These are phyloP conservation scores for Philopedon plagiatum DNA, from an alignment of 2,888 invertebrate genomes.

Conservation along the genomic window DNA sequence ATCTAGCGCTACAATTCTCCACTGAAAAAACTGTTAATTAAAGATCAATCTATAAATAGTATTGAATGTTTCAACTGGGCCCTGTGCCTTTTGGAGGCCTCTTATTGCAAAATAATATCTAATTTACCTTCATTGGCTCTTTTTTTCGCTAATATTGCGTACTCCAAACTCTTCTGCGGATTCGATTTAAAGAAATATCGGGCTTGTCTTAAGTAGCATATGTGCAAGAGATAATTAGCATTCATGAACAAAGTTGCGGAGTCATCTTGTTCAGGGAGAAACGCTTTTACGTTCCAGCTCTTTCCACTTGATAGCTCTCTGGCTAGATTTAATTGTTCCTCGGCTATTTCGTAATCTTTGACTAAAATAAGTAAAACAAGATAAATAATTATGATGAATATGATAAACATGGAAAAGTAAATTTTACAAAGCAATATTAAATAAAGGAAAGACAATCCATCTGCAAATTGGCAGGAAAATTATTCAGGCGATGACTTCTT, in stretches of 20 bases:
- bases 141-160: slow-evolving; percentile 71
- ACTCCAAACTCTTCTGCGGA: slow-evolving; percentile 68
- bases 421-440: background rate
- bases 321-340: slow-evolving; percentile 56
- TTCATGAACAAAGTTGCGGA: slow-evolving; percentile 67
- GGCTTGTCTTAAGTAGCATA: slow-evolving; percentile 67
- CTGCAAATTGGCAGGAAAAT: too few relatives aligned
- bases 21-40: too few relatives aligned
- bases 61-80: too few relatives aligned
- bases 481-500: too few relatives aligned
- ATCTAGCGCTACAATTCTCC: too few relatives aligned
- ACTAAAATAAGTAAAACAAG: slow-evolving; percentile 51
- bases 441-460: too few relatives aligned
- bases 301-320: slow-evolving; percentile 61
- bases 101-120: too few relatives aligned
- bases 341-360: slow-evolving; percentile 58
- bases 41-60: too few relatives aligned
- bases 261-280: slow-evolving; percentile 57
- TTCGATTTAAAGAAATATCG: slow-evolving; percentile 65
- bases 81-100: too few relatives aligned
- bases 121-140: slow-evolving; percentile 68
- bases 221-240: slow-evolving; percentile 69
- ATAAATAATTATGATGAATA: too few relatives aligned
- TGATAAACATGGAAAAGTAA: background rate
- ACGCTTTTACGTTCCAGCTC: slow-evolving; percentile 65